Conservation (phyloP, 2,113 vertebrate genomes). For the Oxyura jamaicensis region DNA sequence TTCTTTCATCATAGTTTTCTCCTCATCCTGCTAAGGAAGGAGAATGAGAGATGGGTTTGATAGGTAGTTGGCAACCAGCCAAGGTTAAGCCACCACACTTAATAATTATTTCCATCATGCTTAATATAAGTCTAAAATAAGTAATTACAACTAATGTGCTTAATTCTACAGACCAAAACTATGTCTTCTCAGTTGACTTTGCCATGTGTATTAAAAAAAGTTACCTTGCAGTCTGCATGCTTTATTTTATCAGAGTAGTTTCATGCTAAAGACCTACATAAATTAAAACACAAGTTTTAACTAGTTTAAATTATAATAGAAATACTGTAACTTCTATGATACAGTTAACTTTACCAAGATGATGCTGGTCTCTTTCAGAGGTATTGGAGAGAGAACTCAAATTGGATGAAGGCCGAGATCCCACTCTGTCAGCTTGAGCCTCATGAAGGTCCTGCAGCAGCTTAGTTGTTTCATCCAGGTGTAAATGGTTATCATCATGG, state of each 20-base stretch:
- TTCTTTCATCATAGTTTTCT: not conserved
- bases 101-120: not conserved
- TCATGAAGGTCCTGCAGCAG: slow-evolving; percentile 96
- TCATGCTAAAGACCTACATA: not conserved
- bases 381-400: slow-evolving; percentile 94
- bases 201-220: not conserved
- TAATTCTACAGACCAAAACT: not conserved
- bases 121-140: not conserved
- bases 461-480: slow-evolving; percentile 91
- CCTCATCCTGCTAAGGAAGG: not conserved
- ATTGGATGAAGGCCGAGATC: slow-evolving; percentile 94
- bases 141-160: not conserved
- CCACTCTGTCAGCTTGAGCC: slow-evolving; percentile 89
- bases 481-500: slow-evolving; percentile 87
- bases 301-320: not conserved
- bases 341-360: slow-evolving; percentile 81
- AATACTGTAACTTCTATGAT: not conserved
- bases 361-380: slow-evolving; percentile 94
- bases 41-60: not conserved
- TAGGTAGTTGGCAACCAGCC: not conserved
- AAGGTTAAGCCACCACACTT: not conserved
- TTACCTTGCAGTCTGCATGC: not conserved
- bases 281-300: not conserved
- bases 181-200: not conserved
- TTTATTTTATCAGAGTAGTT: not conserved